Percentiles rank a stretch among this genome's conserved stretches.
Evolutionary conservation across 2,888 invertebrate species (phyloP).

Genomic region (Allophyes oxyacanthae): DNA sequence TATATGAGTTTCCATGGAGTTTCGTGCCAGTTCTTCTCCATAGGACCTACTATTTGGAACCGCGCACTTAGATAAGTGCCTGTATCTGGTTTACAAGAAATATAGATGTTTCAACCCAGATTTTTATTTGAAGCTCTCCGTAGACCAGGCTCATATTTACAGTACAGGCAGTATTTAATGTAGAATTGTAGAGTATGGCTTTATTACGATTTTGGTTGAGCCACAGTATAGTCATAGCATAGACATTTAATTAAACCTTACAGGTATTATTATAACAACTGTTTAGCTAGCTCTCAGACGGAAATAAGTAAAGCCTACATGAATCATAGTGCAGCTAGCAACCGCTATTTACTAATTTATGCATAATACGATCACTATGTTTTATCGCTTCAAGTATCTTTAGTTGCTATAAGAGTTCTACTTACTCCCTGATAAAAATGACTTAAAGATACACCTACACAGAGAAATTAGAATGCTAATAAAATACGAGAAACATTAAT

Average conservation of each 20-base stretch:
- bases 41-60: too few relatives aligned
- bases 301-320: slow-evolving; percentile 41
- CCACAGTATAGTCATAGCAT: too few relatives aligned
- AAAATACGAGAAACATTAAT: slow-evolving; percentile 19
- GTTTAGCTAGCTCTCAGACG: slow-evolving; percentile 25
- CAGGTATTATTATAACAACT: slow-evolving; percentile 12
- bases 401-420: neutral
- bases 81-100: too few relatives aligned
- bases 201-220: too few relatives aligned
- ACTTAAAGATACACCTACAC: slow-evolving; percentile 9
- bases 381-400: slow-evolving; percentile 3
- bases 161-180: too few relatives aligned
- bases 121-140: too few relatives aligned
- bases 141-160: too few relatives aligned
- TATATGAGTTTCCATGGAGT: too few relatives aligned
- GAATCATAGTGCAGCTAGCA: slow-evolving; percentile 35
- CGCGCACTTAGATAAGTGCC: too few relatives aligned
- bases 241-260: slow-evolving; percentile 17
- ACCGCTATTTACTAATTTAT: slow-evolving; percentile 42
- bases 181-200: too few relatives aligned
- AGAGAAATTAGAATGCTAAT: slow-evolving; percentile 21
- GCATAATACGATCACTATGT: slow-evolving; percentile 24
- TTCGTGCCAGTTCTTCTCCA: too few relatives aligned
- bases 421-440: neutral
- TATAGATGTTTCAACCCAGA: too few relatives aligned